Percentiles rank a stretch among this genome's conserved stretches.
Evolutionary conservation across 35 echinoderm and acorn worm species (phyloP).

Genomic region (Apostichopus japonicus): DNA sequence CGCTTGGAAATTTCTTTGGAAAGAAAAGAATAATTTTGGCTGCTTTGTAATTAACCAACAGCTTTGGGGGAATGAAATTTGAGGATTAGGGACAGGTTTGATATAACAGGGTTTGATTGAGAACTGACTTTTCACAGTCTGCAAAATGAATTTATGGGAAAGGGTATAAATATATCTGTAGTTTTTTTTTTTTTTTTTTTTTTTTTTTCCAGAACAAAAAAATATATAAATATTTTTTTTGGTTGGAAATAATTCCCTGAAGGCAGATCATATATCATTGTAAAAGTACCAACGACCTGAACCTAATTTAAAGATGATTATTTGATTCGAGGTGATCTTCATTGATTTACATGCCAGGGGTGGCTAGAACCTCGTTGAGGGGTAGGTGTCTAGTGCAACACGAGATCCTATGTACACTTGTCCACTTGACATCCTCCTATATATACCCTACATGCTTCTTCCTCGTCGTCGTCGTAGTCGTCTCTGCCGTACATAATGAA

Average conservation of each 20-base stretch:
- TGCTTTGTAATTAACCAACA: conserved; percentile 64
- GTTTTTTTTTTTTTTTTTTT: neutral
- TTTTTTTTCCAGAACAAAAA: neutral
- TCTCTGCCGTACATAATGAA: conserved; percentile 2
- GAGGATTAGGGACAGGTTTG: conserved; percentile 61
- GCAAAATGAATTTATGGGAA: conserved; percentile 50
- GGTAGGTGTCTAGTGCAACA: neutral
- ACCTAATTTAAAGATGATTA: conserved; percentile 54
- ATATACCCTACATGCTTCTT: neutral
- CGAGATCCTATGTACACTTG: conserved; percentile 35
- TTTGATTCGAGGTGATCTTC: conserved; percentile 6
- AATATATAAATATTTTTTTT: neutral
- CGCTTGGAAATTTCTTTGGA: conserved; percentile 24
- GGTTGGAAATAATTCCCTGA: neutral
- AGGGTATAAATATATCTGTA: neutral
- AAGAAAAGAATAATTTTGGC: conserved; percentile 63
- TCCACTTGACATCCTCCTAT: neutral
- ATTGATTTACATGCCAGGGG: conserved; percentile 13
- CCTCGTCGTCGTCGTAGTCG: too few relatives aligned
- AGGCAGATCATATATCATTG: conserved; percentile 40
- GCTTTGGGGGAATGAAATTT: conserved; percentile 54
- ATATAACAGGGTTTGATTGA: conserved; percentile 48
- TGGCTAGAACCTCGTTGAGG: conserved; percentile 17
- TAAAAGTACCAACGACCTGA: conserved; percentile 56
- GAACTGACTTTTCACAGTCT: neutral